Percentiles rank a stretch among this genome's conserved stretches.
phyloP scores from a whole-genome alignment of 2,113 vertebrate species.

The Etia nguti region DNA sequence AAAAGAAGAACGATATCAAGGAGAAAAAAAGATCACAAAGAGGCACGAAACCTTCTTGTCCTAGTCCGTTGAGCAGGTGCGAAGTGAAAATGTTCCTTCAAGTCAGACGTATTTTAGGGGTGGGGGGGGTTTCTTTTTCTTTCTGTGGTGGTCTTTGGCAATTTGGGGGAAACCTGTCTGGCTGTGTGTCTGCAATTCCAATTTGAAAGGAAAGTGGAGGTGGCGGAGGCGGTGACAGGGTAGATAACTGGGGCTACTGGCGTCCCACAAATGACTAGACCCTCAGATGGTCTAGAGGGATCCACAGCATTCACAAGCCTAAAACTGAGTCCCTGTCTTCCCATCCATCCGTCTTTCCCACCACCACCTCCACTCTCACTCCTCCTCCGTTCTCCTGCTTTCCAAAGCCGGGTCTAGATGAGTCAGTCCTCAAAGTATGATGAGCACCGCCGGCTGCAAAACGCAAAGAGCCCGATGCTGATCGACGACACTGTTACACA shows the following conservation, averaged over 20 bases:
- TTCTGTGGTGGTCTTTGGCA: neutral
- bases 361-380: neutral
- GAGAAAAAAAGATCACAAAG: constrained; percentile 9
- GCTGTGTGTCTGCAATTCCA: constrained; percentile 52
- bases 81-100: constrained; percentile 5
- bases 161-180: constrained; percentile 34
- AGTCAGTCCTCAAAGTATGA: constrained; percentile 65
- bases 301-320: constrained; percentile 27
- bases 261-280: constrained; percentile 48
- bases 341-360: constrained; percentile 27
- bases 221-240: neutral
- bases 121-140: neutral
- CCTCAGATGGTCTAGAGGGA: constrained; percentile 29
- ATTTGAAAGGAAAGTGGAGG: constrained; percentile 7
- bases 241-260: constrained; percentile 12
- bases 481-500: constrained; percentile 58
- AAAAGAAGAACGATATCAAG: constrained; percentile 11
- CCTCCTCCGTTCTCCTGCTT: neutral
- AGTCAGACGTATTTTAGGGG: neutral
- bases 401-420: constrained; percentile 39
- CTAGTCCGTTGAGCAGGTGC: constrained; percentile 1
- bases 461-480: constrained; percentile 53
- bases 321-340: constrained; percentile 29
- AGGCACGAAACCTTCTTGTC: constrained; percentile 17
- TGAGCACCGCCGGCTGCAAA: constrained; percentile 58